Evolutionary conservation across 2,797 vertebrate species (phyloP), one percentile per base, ranked within the genome.

Genomic region (Labroides dimidiatus): DNA sequence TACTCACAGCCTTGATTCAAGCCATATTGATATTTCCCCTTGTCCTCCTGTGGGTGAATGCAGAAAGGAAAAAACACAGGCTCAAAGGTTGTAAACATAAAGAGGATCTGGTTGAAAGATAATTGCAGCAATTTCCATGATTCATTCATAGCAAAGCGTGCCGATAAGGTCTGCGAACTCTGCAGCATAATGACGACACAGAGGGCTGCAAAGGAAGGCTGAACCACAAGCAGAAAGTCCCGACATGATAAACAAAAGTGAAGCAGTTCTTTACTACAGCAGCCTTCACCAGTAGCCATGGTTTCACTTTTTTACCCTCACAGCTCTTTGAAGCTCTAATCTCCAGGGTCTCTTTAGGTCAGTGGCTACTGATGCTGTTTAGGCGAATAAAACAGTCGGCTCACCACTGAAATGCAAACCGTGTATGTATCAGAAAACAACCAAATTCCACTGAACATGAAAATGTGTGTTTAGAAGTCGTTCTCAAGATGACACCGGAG

Each of bases 51-150:
- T 76, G 82, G 62, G 64, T 58, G 83, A 72, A 53, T 56, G 64
- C 55, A 59, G 49, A 23, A 70, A 86, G 73, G 72, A 84, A 77
- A 21, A 85, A 85, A 86, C 81, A 81, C 14, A 27, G 69, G 64
- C 72, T 77, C 75, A 62, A 74, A 81, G 69, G 82, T 87, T 84
- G 84, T 91, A 91, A 91, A 91, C 89, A 86, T 82, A 79, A 85
- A 84, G 83, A 89, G 81, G 85, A 76, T 87, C 77, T 80, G 80
- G 80, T 84, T 68, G 63, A 36, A 81, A 77, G 77, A 84, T 91
- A 87, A 90, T 90, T 88, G 69, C 84, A 50, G 79, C 69, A 82
- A 81, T 89, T 89, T 86, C 72, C 81, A 79, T 87, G 87, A 88
- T 84, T 89, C 84, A 80, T 72, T 85, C 88, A 71, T 64, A 59